phyloP scores from a whole-genome alignment of 2,797 vertebrate species.

The Urophycis tenuis region DNA sequence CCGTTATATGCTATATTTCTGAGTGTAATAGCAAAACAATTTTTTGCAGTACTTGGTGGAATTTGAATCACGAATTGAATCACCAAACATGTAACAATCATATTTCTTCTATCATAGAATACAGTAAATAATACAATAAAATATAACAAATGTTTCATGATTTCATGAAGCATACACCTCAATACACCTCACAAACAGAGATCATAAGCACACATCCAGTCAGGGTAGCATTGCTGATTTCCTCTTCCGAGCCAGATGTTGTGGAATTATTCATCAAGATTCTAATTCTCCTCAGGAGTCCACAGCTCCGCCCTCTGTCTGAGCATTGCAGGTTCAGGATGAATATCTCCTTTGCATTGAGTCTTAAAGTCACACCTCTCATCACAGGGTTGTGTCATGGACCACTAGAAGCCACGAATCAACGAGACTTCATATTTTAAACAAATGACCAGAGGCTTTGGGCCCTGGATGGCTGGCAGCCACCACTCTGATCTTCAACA shows the following conservation, averaged over 20 bases:
- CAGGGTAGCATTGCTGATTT: constrained; percentile 72
- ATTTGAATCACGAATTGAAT: neutral
- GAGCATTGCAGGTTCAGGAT: constrained; percentile 46
- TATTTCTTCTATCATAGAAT: neutral
- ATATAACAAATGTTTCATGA: neutral
- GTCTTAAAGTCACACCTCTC: constrained; percentile 55
- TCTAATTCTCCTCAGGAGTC: constrained; percentile 62
- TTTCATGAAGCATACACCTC: neutral
- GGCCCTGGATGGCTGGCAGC: neutral
- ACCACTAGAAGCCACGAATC: neutral
- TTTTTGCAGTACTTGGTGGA: neutral
- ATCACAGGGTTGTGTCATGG: constrained; percentile 35
- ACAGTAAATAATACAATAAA: neutral
- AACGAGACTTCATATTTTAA: neutral
- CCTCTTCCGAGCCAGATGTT: constrained; percentile 80
- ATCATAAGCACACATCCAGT: neutral
- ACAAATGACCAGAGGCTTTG: neutral
- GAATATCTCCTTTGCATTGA: constrained; percentile 44
- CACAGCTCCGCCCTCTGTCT: constrained; percentile 62
- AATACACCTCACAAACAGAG: neutral
- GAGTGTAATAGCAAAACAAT: neutral
- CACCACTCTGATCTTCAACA: neutral
- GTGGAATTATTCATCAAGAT: constrained; percentile 72
- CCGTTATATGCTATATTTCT: neutral
- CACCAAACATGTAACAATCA: neutral